Base-by-base conservation (phyloP, 1,140 invertebrate species). In the Megathymus violae region DNA sequence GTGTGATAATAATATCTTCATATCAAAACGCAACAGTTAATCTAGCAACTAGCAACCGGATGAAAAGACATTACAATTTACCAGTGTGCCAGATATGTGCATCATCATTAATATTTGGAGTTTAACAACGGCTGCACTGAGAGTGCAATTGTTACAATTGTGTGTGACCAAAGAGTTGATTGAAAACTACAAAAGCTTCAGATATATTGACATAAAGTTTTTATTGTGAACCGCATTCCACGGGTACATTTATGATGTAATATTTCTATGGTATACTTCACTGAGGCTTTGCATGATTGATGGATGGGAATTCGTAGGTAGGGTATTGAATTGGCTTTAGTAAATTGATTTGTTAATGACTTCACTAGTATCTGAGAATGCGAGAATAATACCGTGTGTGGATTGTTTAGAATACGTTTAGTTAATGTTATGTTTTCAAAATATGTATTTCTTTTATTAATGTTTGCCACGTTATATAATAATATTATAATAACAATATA, bases 81-180 rank as follows among this genome's bases (percentile, higher is more conserved):
- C 19, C 15, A 25, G 27, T 17, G 47, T n/a, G 14, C 47, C 13
- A 50, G 27, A 50, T 50, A 50, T 16, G 14, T 15, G 7, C 5
- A 50, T 16, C 27, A 31, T 50, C 31, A 31, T 31, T 31, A 31
- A 31, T 34, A 50, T 15, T 27, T 50, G 47, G 27, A 7, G 15
- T 16, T 17, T 48, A n/a, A n/a, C n/a, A 36, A 36, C 47, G 10
- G 14, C 9, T 15, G 14, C 27, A 36, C 10, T 48, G 46, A 16
- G 46, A 15, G 3, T 5, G 9, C 47, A 50, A 36, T 50, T 50
- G 47, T 10, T 17, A 50, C 47, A 50, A 50, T 50, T 50, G 47
- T 36, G 46, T 31, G 10, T 27, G 15, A 13, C 43, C 10, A 25
- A 31, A 48, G n/a, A 11, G 46, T 25, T 48, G 47, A 36, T 50